Conservation (phyloP, 2,888 invertebrate species). For the Glaucopsyche alexis region DNA sequence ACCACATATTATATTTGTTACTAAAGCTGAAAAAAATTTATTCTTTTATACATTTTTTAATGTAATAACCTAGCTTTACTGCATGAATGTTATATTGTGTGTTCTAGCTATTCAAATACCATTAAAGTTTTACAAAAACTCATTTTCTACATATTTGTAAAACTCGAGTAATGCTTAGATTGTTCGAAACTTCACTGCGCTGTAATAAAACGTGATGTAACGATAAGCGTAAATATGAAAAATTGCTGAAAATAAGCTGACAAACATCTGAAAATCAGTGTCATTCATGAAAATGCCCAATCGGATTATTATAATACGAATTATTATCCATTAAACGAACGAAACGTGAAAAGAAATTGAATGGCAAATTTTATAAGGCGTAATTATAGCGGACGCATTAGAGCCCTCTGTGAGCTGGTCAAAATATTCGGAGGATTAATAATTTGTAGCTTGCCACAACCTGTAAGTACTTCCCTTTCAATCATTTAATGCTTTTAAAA, state of each 20-base stretch:
- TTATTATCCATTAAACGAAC: slow-evolving; percentile 53
- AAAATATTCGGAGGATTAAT: slow-evolving; percentile 35
- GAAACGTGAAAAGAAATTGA: slow-evolving; percentile 52
- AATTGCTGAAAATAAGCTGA: background rate
- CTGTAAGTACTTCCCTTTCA: no score
- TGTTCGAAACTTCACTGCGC: no score
- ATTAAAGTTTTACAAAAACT: background rate
- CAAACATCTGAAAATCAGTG: background rate
- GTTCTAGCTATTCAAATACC: slow-evolving; percentile 13
- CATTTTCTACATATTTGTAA: background rate
- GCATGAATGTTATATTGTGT: background rate
- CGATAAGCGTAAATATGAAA: no score
- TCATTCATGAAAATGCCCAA: background rate
- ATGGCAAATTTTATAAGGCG: slow-evolving; percentile 48
- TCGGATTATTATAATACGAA: slow-evolving; percentile 46
- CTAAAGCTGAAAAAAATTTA: background rate
- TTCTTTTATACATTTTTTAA: background rate
- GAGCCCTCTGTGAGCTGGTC: slow-evolving; percentile 36
- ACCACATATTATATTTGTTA: slow-evolving; percentile 21
- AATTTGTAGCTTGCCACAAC: slow-evolving; percentile 34
- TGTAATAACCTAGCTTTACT: background rate
- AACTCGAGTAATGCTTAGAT: background rate
- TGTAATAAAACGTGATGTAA: no score
- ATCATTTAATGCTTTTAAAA: no score
- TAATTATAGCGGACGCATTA: slow-evolving; percentile 44